These are phyloP conservation scores for Archegozetes longisetosus DNA, from an alignment of 1,140 invertebrate genomes.

Conservation along the genomic window DNA sequence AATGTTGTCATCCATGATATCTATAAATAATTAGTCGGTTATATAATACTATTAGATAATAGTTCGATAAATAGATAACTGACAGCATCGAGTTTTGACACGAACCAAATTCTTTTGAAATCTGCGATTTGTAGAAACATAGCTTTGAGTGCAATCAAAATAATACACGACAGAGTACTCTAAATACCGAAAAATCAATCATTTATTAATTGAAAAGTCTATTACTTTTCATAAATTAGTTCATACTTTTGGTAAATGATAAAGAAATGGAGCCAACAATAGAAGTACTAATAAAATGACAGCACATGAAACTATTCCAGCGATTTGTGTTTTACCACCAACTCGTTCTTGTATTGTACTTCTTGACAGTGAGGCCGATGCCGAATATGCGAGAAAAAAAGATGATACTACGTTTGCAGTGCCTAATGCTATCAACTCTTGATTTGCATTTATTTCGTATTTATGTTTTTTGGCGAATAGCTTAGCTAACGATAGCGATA, in stretches of 20 bases:
- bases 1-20: too few species aligned
- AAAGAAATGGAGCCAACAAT: conserved; percentile 32
- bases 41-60: too few species aligned
- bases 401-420: conserved; percentile 33
- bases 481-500: conserved; percentile 40
- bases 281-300: conserved; percentile 35
- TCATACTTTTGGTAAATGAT: conserved; percentile 30
- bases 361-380: conserved; percentile 35
- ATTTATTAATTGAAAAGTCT: not conserved
- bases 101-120: conserved; percentile 27
- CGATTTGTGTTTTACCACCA: conserved; percentile 34
- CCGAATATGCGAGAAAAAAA: conserved; percentile 36
- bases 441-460: conserved; percentile 38
- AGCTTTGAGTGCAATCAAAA: conserved; percentile 34
- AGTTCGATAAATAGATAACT: too few species aligned
- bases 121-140: conserved; percentile 33
- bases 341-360: conserved; percentile 33
- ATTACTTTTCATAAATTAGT: not conserved
- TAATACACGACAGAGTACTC: conserved; percentile 35
- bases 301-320: conserved; percentile 33
- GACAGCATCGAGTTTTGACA: conserved; percentile 33
- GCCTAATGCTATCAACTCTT: conserved; percentile 39
- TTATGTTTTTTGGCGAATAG: conserved; percentile 39
- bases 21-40: too few species aligned
- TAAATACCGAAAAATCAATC: conserved; percentile 20